phyloP scores from a whole-genome alignment of 2,113 vertebrate species.

The Xenopus laevis region DNA sequence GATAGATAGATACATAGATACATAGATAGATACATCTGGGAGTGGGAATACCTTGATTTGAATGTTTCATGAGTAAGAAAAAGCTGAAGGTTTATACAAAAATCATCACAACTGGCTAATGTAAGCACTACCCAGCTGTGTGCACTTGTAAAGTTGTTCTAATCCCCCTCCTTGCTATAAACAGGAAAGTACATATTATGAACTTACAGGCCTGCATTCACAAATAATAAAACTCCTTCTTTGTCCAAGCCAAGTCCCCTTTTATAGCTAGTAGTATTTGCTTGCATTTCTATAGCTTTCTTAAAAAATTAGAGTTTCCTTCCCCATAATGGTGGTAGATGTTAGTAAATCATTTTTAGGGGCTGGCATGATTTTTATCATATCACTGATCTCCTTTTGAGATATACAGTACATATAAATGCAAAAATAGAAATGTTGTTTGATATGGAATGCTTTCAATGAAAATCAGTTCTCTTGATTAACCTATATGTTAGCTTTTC shows the following conservation, averaged over 20 bases:
- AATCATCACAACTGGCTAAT: slow-evolving; percentile 78
- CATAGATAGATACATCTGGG: slow-evolving; percentile 10
- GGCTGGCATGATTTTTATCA: no score
- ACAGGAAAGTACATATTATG: slow-evolving; percentile 98
- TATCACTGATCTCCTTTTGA: no score
- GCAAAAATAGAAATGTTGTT: no score
- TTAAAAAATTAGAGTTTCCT: no score
- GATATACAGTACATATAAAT: no score
- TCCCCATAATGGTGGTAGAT: no score
- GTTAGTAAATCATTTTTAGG: no score
- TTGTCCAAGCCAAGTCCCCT: slow-evolving; percentile 65
- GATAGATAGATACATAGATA: no score
- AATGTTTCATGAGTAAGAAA: slow-evolving; percentile 51
- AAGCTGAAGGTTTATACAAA: slow-evolving; percentile 71
- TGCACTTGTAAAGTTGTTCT: slow-evolving; percentile 98
- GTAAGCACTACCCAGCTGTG: slow-evolving; percentile 96
- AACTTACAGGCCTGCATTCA: slow-evolving; percentile 84
- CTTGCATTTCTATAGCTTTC: background rate
- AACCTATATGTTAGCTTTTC: no score
- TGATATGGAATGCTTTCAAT: no score
- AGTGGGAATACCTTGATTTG: slow-evolving; percentile 45
- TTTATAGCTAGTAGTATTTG: slow-evolving; percentile 63
- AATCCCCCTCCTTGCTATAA: slow-evolving; percentile 92
- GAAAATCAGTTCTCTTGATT: no score
- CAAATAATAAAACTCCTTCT: slow-evolving; percentile 74